phyloP scores from a whole-genome alignment of 2,113 vertebrate genomes.

The Xiphias gladius region DNA sequence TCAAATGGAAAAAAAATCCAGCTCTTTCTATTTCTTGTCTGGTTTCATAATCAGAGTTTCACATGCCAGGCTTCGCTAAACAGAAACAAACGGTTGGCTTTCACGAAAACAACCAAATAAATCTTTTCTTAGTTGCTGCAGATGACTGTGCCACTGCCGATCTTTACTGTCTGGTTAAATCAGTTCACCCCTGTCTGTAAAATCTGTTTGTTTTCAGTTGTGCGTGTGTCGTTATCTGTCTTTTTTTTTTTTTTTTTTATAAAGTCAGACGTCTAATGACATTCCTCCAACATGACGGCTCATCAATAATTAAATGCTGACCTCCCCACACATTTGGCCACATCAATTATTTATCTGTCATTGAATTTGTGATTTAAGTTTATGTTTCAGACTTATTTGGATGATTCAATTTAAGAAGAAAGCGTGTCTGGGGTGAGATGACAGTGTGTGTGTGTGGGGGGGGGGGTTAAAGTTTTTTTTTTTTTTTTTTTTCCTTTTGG shows the following conservation, averaged over 20 bases:
- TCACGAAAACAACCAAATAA: not conserved
- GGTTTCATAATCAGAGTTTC: not conserved
- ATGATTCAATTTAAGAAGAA: constrained; percentile 30
- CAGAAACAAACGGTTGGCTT: constrained; percentile 2
- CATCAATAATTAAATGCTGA: constrained; percentile 76
- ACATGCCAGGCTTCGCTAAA: not conserved
- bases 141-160: not conserved
- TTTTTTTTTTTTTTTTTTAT: not conserved
- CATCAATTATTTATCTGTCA: constrained; percentile 72
- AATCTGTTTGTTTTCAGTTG: not conserved
- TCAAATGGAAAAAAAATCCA: not conserved
- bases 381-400: constrained; percentile 55
- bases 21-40: not conserved
- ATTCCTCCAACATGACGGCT: constrained; percentile 76
- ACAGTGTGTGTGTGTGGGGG: not conserved
- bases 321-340: constrained; percentile 78
- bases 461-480: not conserved
- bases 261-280: constrained; percentile 52
- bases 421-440: not conserved
- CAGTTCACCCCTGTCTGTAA: not conserved
- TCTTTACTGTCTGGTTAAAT: not conserved
- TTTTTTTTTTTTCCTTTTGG: too few species aligned
- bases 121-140: not conserved
- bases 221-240: constrained; percentile 54
- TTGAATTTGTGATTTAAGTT: constrained; percentile 59